Percentiles rank a stretch among this genome's conserved stretches.
Conservation (phyloP, 2,888 invertebrate genomes). For the Platycheirus albimanus region DNA sequence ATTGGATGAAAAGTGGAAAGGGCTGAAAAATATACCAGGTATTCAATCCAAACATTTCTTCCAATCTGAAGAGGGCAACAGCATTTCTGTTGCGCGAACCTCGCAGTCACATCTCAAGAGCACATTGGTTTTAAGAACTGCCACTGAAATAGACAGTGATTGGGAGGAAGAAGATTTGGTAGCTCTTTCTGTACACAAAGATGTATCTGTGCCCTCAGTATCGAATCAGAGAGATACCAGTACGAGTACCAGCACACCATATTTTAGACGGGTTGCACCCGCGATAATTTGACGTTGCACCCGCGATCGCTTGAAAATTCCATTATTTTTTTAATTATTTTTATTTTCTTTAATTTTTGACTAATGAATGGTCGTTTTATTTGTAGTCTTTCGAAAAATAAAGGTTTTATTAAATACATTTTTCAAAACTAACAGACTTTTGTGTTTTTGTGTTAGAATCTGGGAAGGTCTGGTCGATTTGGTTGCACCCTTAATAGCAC, state of each 20-base stretch:
- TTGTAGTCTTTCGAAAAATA: neutral
- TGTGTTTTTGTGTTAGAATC: neutral
- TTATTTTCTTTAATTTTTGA: too few species aligned
- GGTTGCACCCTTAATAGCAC: neutral
- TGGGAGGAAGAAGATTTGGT: neutral
- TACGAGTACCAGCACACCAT: too few species aligned
- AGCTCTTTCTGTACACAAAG: neutral
- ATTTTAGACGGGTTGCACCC: neutral
- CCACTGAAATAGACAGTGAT: neutral
- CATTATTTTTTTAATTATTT: neutral
- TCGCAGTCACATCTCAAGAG: too few species aligned
- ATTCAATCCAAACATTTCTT: neutral
- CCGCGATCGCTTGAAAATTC: neutral
- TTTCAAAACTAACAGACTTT: neutral
- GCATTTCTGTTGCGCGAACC: neutral
- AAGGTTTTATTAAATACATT: neutral
- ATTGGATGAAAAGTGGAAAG: neutral
- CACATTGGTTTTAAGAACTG: neutral
- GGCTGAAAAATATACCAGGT: neutral
- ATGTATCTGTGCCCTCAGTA: neutral
- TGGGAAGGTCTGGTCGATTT: neutral
- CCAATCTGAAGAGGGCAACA: neutral
- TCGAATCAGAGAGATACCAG: neutral
- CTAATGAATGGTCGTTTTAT: too few species aligned
- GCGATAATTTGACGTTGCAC: conserved; percentile 2